Conservation (phyloP, 2,888 invertebrate species). For the Plagodis pulveraria region DNA sequence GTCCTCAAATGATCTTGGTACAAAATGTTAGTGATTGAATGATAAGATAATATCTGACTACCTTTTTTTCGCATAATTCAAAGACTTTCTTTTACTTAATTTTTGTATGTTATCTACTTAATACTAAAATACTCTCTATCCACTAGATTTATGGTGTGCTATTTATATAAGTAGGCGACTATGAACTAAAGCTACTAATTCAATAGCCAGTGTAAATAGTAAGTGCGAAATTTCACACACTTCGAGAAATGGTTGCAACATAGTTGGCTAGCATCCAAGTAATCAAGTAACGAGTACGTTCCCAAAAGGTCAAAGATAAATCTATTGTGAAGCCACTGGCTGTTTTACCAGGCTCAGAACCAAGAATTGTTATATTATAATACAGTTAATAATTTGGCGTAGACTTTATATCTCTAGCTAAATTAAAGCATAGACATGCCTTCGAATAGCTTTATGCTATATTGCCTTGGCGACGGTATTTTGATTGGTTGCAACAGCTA, state of each 20-base stretch:
- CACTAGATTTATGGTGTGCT: too few species aligned
- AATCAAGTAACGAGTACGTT: constrained; percentile 19
- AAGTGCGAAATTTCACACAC: constrained; percentile 23
- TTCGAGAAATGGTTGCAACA: constrained; percentile 25
- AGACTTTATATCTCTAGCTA: constrained; percentile 11
- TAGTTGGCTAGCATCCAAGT: constrained; percentile 30
- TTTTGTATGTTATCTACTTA: too few species aligned
- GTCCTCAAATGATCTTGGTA: constrained; percentile 5
- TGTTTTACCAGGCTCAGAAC: constrained; percentile 4
- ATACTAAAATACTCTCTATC: too few species aligned
- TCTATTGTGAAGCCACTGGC: constrained; percentile 20
- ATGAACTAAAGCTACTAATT: constrained; percentile 12
- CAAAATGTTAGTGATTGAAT: background rate
- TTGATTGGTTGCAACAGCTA: constrained; percentile 30
- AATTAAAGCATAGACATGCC: constrained; percentile 47
- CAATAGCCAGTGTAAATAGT: constrained; percentile 8
- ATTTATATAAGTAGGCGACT: background rate
- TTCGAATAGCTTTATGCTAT: constrained; percentile 65
- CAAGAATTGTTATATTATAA: constrained; percentile 9
- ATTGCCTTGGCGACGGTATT: constrained; percentile 60
- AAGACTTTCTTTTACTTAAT: too few species aligned
- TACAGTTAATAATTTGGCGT: constrained; percentile 18
- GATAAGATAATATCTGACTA: too few species aligned
- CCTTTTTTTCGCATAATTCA: too few species aligned
- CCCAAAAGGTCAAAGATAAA: constrained; percentile 30